These are phyloP conservation scores for Tragelaphus oryx DNA, from an alignment of 2,797 vertebrate species.

Conservation along the genomic window DNA sequence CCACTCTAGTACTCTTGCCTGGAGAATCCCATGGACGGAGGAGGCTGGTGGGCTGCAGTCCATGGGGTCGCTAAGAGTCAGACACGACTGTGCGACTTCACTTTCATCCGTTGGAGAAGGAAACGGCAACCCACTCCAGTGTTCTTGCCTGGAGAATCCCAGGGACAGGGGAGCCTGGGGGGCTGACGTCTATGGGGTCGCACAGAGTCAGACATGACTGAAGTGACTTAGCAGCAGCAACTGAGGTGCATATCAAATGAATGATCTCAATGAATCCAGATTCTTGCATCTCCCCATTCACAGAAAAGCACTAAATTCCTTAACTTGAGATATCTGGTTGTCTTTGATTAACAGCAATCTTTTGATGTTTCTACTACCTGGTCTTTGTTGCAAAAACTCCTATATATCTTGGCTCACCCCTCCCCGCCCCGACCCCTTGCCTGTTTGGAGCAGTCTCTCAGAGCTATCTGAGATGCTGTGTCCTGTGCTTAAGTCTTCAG, in stretches of 20 bases:
- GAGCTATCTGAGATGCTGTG: neutral
- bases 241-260: neutral
- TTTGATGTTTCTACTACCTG: neutral
- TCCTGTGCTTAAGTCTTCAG: neutral
- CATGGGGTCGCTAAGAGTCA: too few relatives aligned
- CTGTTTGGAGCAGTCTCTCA: neutral
- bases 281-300: neutral
- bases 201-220: too few relatives aligned
- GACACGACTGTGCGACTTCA: too few relatives aligned
- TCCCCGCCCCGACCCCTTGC: neutral
- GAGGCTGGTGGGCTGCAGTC: too few relatives aligned
- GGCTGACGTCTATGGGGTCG: too few relatives aligned
- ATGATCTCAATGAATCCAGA: neutral
- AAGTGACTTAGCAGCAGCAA: too few relatives aligned
- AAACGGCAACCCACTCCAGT: too few relatives aligned
- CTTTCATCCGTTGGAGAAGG: too few relatives aligned
- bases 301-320: neutral
- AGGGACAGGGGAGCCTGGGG: too few relatives aligned
- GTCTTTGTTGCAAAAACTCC: neutral
- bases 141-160: too few relatives aligned
- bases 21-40: too few relatives aligned
- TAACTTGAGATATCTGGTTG: neutral
- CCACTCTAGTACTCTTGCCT: too few relatives aligned
- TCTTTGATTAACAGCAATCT: neutral
- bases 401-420: neutral